Percentiles rank a stretch among this genome's conserved stretches.
These are phyloP conservation scores for Ericerus pela DNA, from an alignment of 1,140 invertebrate species.

Conservation along the genomic window DNA sequence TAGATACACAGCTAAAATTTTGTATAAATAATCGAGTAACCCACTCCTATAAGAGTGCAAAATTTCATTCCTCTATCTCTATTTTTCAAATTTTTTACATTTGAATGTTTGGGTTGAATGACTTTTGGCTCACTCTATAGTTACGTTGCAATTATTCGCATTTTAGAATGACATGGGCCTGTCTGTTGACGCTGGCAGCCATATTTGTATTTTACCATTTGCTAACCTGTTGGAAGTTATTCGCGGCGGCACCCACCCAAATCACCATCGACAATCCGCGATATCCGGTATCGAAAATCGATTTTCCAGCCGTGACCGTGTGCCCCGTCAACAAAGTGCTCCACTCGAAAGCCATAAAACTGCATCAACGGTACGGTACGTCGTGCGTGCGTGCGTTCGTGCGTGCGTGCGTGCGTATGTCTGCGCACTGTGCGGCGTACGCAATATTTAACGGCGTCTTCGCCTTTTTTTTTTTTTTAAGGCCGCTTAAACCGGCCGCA, in stretches of 20 bases:
- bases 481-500: background rate
- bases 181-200: background rate
- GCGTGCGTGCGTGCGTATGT: constrained; percentile 9
- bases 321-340: constrained; percentile 25
- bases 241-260: constrained; percentile 14
- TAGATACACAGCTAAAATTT: too few relatives aligned
- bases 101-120: too few relatives aligned
- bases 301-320: constrained; percentile 26
- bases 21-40: too few relatives aligned
- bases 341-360: constrained; percentile 14
- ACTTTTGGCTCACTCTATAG: too few relatives aligned
- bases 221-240: constrained; percentile 1
- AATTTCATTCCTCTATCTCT: too few relatives aligned
- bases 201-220: background rate
- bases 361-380: constrained; percentile 17
- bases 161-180: background rate
- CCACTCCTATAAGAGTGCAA: too few relatives aligned
- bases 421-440: background rate
- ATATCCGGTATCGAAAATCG: constrained; percentile 18
- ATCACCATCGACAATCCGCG: constrained; percentile 18
- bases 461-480: background rate
- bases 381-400: too few relatives aligned
- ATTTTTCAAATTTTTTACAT: too few relatives aligned
- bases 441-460: background rate
- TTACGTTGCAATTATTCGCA: too few relatives aligned